Percentiles rank a stretch among this genome's conserved stretches.
Conservation (phyloP, 1,140 invertebrate species). For the Cyrtorhinus lividipennis region DNA sequence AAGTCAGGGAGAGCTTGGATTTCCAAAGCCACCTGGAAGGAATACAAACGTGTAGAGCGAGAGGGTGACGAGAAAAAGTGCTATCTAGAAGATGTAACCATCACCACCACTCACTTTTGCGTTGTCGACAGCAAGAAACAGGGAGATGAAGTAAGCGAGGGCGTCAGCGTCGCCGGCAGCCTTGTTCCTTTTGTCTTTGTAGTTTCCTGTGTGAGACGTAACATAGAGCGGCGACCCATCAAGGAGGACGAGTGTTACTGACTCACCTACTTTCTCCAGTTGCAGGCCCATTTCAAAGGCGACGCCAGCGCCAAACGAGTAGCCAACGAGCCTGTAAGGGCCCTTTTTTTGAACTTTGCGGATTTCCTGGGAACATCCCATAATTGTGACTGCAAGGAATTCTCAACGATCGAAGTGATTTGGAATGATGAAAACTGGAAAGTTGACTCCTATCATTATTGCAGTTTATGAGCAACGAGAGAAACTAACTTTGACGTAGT, state of each 20-base stretch:
- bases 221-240: slow-evolving; percentile 90
- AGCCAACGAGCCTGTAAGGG: slow-evolving; percentile 77
- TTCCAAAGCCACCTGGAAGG: slow-evolving; percentile 38
- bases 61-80: too few relatives aligned
- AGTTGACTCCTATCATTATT: neutral
- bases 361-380: slow-evolving; percentile 39
- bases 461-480: neutral
- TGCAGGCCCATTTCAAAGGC: slow-evolving; percentile 85
- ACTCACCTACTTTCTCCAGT: slow-evolving; percentile 52
- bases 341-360: slow-evolving; percentile 59
- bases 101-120: slow-evolving; percentile 50
- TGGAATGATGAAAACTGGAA: neutral
- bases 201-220: slow-evolving; percentile 52
- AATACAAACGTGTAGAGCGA: too few relatives aligned
- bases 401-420: neutral
- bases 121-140: slow-evolving; percentile 63
- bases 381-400: neutral
- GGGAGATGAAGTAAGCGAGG: slow-evolving; percentile 64
- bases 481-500: slow-evolving; percentile 46
- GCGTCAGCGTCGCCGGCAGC: slow-evolving; percentile 49
- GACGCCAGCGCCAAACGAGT: slow-evolving; percentile 84
- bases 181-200: slow-evolving; percentile 38
- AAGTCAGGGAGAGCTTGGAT: slow-evolving; percentile 36
- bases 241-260: slow-evolving; percentile 56
- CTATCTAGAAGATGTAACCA: too few relatives aligned